Evolutionary conservation across 2,797 vertebrate genomes (phyloP).

Genomic region (Clamator glandarius): DNA sequence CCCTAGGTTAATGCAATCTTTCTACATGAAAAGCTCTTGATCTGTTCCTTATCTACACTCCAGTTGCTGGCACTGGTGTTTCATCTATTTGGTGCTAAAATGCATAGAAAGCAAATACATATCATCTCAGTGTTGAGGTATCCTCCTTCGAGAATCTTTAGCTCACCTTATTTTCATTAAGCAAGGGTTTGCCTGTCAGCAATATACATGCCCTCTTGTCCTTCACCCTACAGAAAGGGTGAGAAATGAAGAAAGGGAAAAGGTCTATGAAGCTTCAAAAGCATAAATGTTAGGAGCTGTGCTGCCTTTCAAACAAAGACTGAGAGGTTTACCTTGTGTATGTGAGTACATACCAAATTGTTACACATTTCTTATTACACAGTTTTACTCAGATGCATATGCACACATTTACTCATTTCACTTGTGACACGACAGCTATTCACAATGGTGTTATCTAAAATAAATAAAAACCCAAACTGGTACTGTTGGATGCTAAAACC

Average conservation of each 20-base stretch:
- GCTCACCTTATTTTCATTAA: constrained; percentile 50
- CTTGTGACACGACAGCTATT: not conserved
- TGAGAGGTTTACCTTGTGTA: not conserved
- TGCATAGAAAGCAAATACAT: constrained; percentile 52
- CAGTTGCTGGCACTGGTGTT: constrained; percentile 66
- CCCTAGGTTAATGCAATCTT: constrained; percentile 68
- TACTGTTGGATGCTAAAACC: not conserved
- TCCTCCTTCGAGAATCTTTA: constrained; percentile 41
- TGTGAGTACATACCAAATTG: not conserved
- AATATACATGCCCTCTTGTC: not conserved
- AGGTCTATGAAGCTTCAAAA: not conserved
- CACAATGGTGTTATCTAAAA: constrained; percentile 1
- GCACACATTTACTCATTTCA: not conserved
- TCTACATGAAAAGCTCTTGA: constrained; percentile 64
- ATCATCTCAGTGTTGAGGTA: constrained; percentile 12
- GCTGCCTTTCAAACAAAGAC: not conserved
- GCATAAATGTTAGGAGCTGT: not conserved
- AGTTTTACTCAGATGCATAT: not conserved
- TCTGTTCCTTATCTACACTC: constrained; percentile 67
- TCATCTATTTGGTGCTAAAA: constrained; percentile 62
- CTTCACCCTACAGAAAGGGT: constrained; percentile 23
- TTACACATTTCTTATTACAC: not conserved
- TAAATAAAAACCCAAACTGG: not conserved
- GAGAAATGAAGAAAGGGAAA: constrained; percentile 15
- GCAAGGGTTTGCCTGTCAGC: constrained; percentile 25